phyloP scores from a whole-genome alignment of 2,888 invertebrate genomes.

The Anoplius nigerrimus region DNA sequence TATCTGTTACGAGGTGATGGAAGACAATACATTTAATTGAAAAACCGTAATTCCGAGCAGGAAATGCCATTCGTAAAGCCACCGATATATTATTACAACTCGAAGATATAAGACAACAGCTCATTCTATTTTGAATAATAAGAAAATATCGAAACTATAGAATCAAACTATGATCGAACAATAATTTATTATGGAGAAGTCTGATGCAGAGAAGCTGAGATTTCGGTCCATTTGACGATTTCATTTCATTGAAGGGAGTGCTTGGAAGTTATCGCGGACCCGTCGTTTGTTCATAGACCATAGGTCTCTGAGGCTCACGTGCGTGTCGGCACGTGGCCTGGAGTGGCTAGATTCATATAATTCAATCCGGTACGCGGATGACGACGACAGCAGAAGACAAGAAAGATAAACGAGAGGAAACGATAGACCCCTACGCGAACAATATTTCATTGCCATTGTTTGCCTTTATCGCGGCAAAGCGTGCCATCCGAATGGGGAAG shows the following conservation, averaged over 20 bases:
- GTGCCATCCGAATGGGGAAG: slow-evolving; percentile 22
- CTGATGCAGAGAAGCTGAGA: not conserved
- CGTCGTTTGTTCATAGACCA: slow-evolving; percentile 58
- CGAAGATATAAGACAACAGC: too few relatives aligned
- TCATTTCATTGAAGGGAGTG: slow-evolving; percentile 29
- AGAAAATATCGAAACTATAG: too few relatives aligned
- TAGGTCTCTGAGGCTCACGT: slow-evolving; percentile 43
- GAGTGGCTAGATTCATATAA: slow-evolving; percentile 57
- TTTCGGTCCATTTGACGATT: slow-evolving; percentile 28
- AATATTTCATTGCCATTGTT: slow-evolving; percentile 48
- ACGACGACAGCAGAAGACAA: slow-evolving; percentile 23
- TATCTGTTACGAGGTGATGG: not conserved
- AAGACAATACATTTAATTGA: too few relatives aligned
- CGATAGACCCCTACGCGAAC: slow-evolving; percentile 42
- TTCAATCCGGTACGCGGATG: slow-evolving; percentile 49
- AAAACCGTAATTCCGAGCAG: too few relatives aligned
- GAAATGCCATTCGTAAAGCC: too few relatives aligned
- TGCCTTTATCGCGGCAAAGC: slow-evolving; percentile 43
- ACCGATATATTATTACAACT: too few relatives aligned
- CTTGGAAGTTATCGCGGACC: slow-evolving; percentile 42
- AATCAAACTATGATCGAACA: too few relatives aligned
- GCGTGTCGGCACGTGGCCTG: slow-evolving; percentile 59
- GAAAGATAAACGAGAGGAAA: slow-evolving; percentile 19
- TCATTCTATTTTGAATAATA: too few relatives aligned
- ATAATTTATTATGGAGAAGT: too few relatives aligned